Conservation (phyloP, 1,140 invertebrate species). For the Tribolium castaneum region DNA sequence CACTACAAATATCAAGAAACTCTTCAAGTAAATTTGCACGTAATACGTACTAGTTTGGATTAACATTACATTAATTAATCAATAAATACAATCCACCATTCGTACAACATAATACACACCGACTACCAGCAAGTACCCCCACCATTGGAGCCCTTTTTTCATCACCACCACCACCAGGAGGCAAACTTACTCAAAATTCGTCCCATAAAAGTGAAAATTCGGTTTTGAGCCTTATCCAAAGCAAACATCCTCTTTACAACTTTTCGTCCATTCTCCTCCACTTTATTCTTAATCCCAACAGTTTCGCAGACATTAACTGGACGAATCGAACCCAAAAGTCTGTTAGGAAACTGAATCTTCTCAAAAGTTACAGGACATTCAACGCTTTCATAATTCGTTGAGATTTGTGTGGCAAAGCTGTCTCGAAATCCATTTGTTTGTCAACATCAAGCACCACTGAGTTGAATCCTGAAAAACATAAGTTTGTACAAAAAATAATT, state of each 20-base stretch:
- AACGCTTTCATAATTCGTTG: slow-evolving; percentile 44
- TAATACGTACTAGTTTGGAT: too few relatives aligned
- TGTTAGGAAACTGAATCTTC: slow-evolving; percentile 50
- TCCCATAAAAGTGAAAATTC: slow-evolving; percentile 52
- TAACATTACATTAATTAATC: too few relatives aligned
- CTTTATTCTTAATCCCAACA: slow-evolving; percentile 34
- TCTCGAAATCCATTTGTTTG: background rate
- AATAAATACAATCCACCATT: too few relatives aligned
- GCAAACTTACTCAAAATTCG: slow-evolving; percentile 48
- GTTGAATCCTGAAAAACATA: background rate
- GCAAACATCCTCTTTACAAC: slow-evolving; percentile 36
- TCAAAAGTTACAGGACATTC: slow-evolving; percentile 52
- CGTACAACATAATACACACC: too few relatives aligned
- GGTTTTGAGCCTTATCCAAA: slow-evolving; percentile 43
- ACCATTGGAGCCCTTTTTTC: too few relatives aligned
- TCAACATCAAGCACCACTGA: background rate
- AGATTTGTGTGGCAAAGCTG: background rate
- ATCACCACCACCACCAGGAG: background rate
- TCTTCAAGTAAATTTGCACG: too few relatives aligned
- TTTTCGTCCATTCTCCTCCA: background rate
- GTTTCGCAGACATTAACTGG: slow-evolving; percentile 43
- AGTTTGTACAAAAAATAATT: background rate
- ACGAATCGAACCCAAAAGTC: slow-evolving; percentile 49
- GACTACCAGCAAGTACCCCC: too few relatives aligned
- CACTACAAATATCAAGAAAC: too few relatives aligned